Conservation (phyloP, 2,888 invertebrate species). For the Osmoderma eremita region DNA sequence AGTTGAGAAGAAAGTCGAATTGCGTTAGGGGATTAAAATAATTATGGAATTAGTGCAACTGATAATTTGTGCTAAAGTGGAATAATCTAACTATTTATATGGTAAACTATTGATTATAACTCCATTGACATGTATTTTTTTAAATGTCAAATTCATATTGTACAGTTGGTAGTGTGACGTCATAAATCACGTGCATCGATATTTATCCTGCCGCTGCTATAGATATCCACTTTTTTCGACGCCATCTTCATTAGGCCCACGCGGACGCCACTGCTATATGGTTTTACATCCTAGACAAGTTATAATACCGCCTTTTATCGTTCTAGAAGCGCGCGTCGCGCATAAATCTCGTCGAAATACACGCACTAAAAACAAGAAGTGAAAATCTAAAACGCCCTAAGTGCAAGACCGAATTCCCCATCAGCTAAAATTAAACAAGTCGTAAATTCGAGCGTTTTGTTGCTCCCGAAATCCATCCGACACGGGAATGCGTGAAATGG, state of each 20-base stretch:
- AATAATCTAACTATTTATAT: no score
- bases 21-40: no score
- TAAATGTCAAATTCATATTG: no score
- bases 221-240: no score
- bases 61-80: no score
- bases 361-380: constrained; percentile 24
- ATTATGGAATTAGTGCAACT: no score
- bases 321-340: constrained; percentile 1
- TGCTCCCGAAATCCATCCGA: constrained; percentile 31
- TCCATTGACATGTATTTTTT: no score
- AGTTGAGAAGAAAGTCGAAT: no score
- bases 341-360: constrained; percentile 12
- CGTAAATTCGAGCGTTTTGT: constrained; percentile 38
- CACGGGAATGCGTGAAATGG: constrained; percentile 31
- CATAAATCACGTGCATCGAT: no score
- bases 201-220: no score
- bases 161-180: no score
- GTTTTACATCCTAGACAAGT: constrained; percentile 7
- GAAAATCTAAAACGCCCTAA: constrained; percentile 37
- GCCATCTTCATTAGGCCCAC: background rate
- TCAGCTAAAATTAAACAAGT: constrained; percentile 38
- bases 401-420: constrained; percentile 32
- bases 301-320: constrained; percentile 23
- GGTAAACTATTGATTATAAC: no score
- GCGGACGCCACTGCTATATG: constrained; percentile 9